Conservation (phyloP, 2,113 vertebrate genomes). For the Phylloscopus trochiloides region DNA sequence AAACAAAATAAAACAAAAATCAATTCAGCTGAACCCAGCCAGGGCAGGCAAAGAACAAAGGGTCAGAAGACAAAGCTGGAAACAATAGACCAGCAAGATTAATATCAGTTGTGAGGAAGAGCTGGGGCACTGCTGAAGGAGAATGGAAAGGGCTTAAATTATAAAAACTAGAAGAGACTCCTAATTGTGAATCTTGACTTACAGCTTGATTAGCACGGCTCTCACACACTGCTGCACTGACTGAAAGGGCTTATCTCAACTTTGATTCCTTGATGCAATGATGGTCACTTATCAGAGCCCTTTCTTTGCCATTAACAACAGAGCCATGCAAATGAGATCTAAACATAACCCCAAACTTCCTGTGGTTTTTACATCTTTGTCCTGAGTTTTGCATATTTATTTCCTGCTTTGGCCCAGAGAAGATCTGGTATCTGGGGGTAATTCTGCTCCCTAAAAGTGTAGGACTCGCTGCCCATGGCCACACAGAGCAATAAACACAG, state of each 20-base stretch:
- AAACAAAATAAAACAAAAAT: conserved; percentile 44
- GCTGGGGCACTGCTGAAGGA: background rate
- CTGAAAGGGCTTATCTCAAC: background rate
- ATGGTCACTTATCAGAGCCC: background rate
- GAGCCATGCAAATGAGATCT: background rate
- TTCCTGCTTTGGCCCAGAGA: background rate
- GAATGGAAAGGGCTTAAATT: background rate
- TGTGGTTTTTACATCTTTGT: background rate
- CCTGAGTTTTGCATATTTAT: background rate
- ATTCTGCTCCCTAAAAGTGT: background rate
- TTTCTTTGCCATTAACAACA: background rate
- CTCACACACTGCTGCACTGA: background rate
- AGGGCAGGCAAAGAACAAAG: conserved; percentile 57
- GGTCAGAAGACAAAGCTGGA: conserved; percentile 53
- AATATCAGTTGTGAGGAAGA: background rate
- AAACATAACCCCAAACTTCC: background rate
- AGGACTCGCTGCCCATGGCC: background rate
- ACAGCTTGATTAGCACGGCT: background rate
- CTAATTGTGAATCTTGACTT: background rate
- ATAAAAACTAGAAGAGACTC: background rate
- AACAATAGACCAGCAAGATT: conserved; percentile 51
- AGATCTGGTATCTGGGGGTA: background rate
- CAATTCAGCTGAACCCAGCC: conserved; percentile 34
- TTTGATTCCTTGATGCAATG: background rate
- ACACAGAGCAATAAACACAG: background rate